Evolutionary conservation across 2,888 invertebrate genomes (phyloP).

Genomic region (Acleris literana): DNA sequence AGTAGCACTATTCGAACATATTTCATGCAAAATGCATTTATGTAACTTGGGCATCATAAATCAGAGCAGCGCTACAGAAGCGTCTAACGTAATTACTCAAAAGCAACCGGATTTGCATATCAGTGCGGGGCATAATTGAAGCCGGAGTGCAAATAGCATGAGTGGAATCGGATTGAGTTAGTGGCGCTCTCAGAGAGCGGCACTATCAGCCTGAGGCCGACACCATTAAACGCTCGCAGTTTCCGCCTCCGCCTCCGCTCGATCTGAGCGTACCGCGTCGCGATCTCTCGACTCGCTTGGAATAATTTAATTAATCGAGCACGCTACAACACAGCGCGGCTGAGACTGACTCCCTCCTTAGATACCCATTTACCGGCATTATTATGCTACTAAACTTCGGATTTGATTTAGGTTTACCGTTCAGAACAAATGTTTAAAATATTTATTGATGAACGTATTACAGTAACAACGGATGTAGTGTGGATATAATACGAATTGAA

Average conservation of each 20-base stretch:
- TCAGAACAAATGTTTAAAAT: slow-evolving; percentile 46
- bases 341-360: slow-evolving; percentile 74
- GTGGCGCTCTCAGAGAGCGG: slow-evolving; percentile 69
- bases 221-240: slow-evolving; percentile 33
- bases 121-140: slow-evolving; percentile 81
- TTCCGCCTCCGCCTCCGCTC: slow-evolving; percentile 24
- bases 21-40: slow-evolving; percentile 23
- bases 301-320: slow-evolving; percentile 79
- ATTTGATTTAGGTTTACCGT: slow-evolving; percentile 64
- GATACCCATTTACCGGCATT: slow-evolving; percentile 76
- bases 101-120: slow-evolving; percentile 80
- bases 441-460: slow-evolving; percentile 40
- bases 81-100: slow-evolving; percentile 77
- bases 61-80: slow-evolving; percentile 68
- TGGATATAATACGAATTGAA: slow-evolving; percentile 1
- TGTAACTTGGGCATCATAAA: slow-evolving; percentile 59
- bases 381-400: slow-evolving; percentile 70
- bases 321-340: slow-evolving; percentile 66
- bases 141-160: slow-evolving; percentile 78
- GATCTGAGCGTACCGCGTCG: slow-evolving; percentile 35
- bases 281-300: slow-evolving; percentile 59
- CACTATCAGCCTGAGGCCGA: slow-evolving; percentile 48
- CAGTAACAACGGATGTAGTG: slow-evolving; percentile 14
- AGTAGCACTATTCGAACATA: no score
- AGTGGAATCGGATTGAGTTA: slow-evolving; percentile 80